phyloP scores from a whole-genome alignment of 2,888 invertebrate species.

The Punctoribates punctum region DNA sequence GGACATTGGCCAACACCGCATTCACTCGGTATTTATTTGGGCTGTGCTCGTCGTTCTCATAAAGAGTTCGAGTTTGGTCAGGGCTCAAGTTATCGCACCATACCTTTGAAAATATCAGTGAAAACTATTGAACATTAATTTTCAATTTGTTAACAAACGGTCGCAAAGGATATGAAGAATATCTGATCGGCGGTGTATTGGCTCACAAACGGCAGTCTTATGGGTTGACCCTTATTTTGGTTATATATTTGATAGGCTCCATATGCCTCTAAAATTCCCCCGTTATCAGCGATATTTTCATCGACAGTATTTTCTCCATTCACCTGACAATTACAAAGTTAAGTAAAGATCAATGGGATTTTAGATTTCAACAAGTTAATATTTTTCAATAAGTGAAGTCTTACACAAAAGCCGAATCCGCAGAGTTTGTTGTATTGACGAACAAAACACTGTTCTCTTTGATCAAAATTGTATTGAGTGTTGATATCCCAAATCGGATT shows the following conservation, averaged over 20 bases:
- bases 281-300: constrained; percentile 84
- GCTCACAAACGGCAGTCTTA: constrained; percentile 1
- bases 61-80: constrained; percentile 36
- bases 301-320: constrained; percentile 82
- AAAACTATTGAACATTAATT: background rate
- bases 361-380: no score
- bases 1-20: constrained; percentile 18
- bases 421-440: constrained; percentile 49
- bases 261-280: constrained; percentile 69
- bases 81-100: constrained; percentile 65
- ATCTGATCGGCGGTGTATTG: constrained; percentile 29
- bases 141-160: constrained; percentile 59
- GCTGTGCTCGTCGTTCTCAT: constrained; percentile 8
- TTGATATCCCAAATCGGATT: constrained; percentile 49
- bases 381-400: no score
- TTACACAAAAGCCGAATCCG: constrained; percentile 57
- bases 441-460: constrained; percentile 49
- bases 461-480: constrained; percentile 47
- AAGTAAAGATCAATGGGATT: no score
- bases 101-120: constrained; percentile 55
- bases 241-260: constrained; percentile 61
- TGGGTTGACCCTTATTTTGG: background rate
- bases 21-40: constrained; percentile 37
- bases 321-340: constrained; percentile 52
- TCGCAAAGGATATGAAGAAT: constrained; percentile 75